Evolutionary conservation across 1,140 invertebrate genomes (phyloP).

Genomic region (Branchinecta lynchi): DNA sequence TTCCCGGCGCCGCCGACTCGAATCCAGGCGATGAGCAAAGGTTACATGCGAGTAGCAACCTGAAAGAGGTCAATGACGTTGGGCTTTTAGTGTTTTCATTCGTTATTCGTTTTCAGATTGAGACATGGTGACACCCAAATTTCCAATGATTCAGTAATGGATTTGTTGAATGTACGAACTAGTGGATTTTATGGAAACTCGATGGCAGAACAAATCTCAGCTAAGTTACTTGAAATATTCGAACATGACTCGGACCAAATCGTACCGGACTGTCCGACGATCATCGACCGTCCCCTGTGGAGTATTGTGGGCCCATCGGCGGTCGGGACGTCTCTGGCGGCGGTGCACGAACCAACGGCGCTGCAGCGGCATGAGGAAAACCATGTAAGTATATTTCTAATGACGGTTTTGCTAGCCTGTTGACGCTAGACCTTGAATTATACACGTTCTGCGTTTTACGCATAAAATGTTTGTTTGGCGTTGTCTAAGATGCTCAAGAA

Average conservation of each 20-base stretch:
- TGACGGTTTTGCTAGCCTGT: too few relatives aligned
- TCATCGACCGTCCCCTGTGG: neutral
- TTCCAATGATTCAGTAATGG: neutral
- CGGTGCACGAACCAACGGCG: neutral
- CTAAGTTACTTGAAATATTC: conserved; percentile 8
- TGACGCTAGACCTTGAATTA: too few relatives aligned
- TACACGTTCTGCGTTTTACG: too few relatives aligned
- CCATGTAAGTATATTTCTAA: too few relatives aligned
- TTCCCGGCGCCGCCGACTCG: too few relatives aligned
- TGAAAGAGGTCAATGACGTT: too few relatives aligned
- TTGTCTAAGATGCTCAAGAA: too few relatives aligned
- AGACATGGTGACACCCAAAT: neutral
- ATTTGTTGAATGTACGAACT: neutral
- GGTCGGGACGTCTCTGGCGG: neutral
- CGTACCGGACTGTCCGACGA: neutral
- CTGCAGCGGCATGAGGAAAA: neutral
- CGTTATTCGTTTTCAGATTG: neutral
- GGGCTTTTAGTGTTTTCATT: too few relatives aligned
- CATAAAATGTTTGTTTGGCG: too few relatives aligned
- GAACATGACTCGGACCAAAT: conserved; percentile 2
- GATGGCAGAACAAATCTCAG: neutral
- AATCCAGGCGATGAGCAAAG: too few relatives aligned
- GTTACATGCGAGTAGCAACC: too few relatives aligned
- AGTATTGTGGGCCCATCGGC: neutral
- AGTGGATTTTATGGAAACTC: conserved; percentile 4